A percentile compares a stretch with the other conserved stretches of the same genome.
These are phyloP conservation scores for Eilema sororculum DNA, from an alignment of 2,888 invertebrate genomes.

Conservation along the genomic window DNA sequence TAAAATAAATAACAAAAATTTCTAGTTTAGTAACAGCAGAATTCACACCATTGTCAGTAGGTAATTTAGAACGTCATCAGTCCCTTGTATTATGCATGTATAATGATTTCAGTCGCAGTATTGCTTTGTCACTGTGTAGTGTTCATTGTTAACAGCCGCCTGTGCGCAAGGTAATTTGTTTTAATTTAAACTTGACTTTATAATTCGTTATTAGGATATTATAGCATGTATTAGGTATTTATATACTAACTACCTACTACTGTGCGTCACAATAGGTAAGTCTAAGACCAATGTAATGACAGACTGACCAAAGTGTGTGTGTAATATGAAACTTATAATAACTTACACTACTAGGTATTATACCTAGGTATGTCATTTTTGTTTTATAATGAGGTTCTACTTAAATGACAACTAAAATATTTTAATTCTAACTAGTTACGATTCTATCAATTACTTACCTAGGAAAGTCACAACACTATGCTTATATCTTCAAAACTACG, in stretches of 20 bases:
- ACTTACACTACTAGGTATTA: too few species aligned
- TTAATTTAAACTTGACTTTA: neutral
- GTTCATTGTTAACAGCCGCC: conserved; percentile 37
- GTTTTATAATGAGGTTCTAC: too few species aligned
- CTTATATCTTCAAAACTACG: too few species aligned
- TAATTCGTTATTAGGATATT: neutral
- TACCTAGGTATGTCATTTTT: too few species aligned
- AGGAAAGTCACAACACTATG: too few species aligned
- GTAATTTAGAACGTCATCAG: conserved; percentile 27
- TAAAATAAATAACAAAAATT: neutral
- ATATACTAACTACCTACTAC: neutral
- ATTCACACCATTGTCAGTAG: conserved; percentile 9
- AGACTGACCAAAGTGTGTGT: too few species aligned
- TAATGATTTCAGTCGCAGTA: conserved; percentile 40
- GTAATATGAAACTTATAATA: too few species aligned
- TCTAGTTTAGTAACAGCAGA: neutral
- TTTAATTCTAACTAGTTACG: too few species aligned
- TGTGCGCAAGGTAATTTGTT: conserved; percentile 34
- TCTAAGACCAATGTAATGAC: too few species aligned
- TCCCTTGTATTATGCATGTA: conserved; percentile 36
- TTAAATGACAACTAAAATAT: too few species aligned
- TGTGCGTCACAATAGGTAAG: neutral
- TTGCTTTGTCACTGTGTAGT: conserved; percentile 49
- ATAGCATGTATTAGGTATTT: neutral
- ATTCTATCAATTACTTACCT: too few species aligned